Evolutionary conservation across 2,888 invertebrate genomes (phyloP).

Genomic region (Leptothorax acervorum): DNA sequence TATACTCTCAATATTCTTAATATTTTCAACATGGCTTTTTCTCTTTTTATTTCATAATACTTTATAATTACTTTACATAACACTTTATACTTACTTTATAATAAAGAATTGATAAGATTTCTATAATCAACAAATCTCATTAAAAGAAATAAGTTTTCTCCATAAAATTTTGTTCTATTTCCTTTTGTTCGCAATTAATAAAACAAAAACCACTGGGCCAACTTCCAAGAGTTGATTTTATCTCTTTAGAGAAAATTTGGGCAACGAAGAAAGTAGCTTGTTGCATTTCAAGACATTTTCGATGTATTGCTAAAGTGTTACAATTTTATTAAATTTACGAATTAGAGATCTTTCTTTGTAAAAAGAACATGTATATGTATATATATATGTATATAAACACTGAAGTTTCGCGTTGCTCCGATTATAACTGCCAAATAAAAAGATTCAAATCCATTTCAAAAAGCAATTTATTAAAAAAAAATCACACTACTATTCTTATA

Average conservation of each 20-base stretch:
- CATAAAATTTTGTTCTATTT: not conserved
- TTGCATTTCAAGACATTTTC: not conserved
- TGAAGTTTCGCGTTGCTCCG: not conserved
- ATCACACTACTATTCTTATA: slow-evolving; percentile 83
- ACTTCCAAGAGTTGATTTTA: not conserved
- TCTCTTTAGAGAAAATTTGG: not conserved
- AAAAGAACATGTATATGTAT: not conserved
- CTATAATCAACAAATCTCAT: not conserved
- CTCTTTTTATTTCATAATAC: no score
- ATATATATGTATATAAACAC: not conserved
- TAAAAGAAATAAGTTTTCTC: not conserved
- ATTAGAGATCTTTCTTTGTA: not conserved
- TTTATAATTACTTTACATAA: no score
- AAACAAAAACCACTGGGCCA: not conserved
- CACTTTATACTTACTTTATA: no score
- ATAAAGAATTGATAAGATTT: not conserved
- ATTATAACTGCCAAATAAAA: slow-evolving; percentile 1
- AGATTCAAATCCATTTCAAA: slow-evolving; percentile 68
- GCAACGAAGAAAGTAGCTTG: not conserved
- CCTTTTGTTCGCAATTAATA: not conserved
- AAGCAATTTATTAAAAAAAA: slow-evolving; percentile 84
- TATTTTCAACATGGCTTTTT: no score
- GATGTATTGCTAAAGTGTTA: not conserved
- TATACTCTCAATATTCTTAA: no score
- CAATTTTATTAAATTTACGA: not conserved